Conservation (phyloP, 2,113 vertebrate species). For the Phoenicopterus ruber region DNA sequence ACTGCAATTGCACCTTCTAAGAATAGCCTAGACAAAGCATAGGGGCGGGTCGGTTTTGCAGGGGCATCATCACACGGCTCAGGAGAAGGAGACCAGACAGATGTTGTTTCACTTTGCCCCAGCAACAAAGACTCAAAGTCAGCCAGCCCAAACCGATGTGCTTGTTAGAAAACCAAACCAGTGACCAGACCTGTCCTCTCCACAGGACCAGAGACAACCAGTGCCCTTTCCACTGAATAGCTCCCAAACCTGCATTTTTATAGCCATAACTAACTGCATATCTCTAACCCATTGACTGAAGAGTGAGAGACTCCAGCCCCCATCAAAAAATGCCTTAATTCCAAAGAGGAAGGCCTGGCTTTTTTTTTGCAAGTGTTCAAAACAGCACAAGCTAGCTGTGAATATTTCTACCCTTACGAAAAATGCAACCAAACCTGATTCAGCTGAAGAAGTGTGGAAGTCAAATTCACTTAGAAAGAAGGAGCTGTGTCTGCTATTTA, state of each 20-base stretch:
- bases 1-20: neutral
- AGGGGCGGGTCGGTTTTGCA: neutral
- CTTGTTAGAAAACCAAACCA: neutral
- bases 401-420: neutral
- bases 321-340: neutral
- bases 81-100: neutral
- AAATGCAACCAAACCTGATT: neutral
- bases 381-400: neutral
- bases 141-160: neutral
- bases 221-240: neutral
- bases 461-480: neutral
- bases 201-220: neutral
- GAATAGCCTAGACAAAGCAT: neutral
- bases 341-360: neutral
- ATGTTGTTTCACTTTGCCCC: neutral
- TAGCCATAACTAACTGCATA: neutral
- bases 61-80: neutral
- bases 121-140: neutral
- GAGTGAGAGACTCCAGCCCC: neutral
- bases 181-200: neutral
- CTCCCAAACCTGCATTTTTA: neutral
- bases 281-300: neutral
- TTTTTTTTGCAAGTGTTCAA: neutral
- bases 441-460: neutral
- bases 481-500: neutral